phyloP scores from a whole-genome alignment of 2,888 invertebrate genomes.

The Agrilus biguttatus region DNA sequence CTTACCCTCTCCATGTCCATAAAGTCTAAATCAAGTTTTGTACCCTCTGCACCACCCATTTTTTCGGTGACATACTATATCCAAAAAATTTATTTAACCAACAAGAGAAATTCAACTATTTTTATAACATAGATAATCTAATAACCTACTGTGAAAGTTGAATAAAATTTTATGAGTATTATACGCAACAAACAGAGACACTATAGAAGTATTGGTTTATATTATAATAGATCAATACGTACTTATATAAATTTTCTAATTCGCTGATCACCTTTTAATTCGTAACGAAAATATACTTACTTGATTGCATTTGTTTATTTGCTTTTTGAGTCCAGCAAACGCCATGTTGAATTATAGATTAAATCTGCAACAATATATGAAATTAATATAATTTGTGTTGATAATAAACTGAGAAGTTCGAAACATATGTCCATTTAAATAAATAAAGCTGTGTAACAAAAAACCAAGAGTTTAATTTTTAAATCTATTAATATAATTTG shows the following conservation, averaged over 20 bases:
- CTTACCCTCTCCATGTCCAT: conserved; percentile 98
- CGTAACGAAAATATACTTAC: conserved; percentile 36
- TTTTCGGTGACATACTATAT: conserved; percentile 98
- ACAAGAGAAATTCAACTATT: background rate
- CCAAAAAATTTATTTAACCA: background rate
- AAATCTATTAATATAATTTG: too few species aligned
- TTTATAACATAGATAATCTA: background rate
- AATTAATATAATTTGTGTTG: too few species aligned
- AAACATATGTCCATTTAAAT: too few species aligned
- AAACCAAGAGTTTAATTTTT: too few species aligned
- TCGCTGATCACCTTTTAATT: too few species aligned
- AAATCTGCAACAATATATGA: background rate
- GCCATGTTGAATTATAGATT: conserved; percentile 56
- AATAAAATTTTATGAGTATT: background rate
- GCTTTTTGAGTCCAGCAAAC: conserved; percentile 96
- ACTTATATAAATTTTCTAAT: background rate
- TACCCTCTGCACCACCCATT: conserved; percentile 99
- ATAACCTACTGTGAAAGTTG: background rate
- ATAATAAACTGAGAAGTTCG: too few species aligned
- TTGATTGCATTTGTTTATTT: conserved; percentile 99
- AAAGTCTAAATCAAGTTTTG: conserved; percentile 96
- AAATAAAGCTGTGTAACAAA: too few species aligned
- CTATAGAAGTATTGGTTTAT: too few species aligned
- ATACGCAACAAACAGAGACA: background rate
- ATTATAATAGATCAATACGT: background rate